Percentiles rank a stretch among this genome's conserved stretches.
phyloP scores from a whole-genome alignment of 2,113 vertebrate genomes.

The Electrona antarctica region DNA sequence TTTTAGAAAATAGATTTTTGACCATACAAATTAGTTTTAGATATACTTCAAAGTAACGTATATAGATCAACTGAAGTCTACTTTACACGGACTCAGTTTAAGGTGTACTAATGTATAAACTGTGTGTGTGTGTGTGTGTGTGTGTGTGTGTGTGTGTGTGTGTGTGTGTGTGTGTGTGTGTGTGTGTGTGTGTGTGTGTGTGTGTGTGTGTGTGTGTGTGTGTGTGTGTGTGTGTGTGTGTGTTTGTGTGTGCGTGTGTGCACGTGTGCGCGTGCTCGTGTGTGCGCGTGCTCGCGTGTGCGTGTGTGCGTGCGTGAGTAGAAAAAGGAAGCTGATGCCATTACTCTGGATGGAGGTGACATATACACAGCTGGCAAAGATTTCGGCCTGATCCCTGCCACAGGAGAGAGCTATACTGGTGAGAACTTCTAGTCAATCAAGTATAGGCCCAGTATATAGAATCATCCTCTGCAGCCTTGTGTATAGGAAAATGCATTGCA shows the following conservation, averaged over 20 bases:
- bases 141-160: background rate
- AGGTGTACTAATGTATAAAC: background rate
- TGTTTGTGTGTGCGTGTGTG: slow-evolving; percentile 11
- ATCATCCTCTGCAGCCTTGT: too few relatives aligned
- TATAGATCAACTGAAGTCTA: background rate
- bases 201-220: too few relatives aligned
- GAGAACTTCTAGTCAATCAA: slow-evolving; percentile 22
- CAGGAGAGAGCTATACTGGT: slow-evolving; percentile 90
- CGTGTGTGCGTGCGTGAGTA: slow-evolving; percentile 54
- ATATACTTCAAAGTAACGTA: too few relatives aligned
- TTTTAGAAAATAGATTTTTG: too few relatives aligned
- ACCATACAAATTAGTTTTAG: too few relatives aligned
- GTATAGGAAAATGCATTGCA: too few relatives aligned
- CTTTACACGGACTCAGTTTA: background rate
- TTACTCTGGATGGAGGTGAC: slow-evolving; percentile 87
- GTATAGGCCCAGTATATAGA: too few relatives aligned
- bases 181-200: background rate
- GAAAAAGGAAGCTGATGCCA: slow-evolving; percentile 84
- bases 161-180: slow-evolving; percentile 1
- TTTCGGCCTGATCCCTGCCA: slow-evolving; percentile 87
- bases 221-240: background rate
- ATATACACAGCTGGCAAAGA: slow-evolving; percentile 90
- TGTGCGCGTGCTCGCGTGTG: background rate
- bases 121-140: slow-evolving; percentile 13
- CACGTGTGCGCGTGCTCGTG: background rate